Percentiles rank a stretch among this genome's conserved stretches.
These are phyloP conservation scores for Athrips mouffetella DNA, from an alignment of 2,888 invertebrate species.

Conservation along the genomic window DNA sequence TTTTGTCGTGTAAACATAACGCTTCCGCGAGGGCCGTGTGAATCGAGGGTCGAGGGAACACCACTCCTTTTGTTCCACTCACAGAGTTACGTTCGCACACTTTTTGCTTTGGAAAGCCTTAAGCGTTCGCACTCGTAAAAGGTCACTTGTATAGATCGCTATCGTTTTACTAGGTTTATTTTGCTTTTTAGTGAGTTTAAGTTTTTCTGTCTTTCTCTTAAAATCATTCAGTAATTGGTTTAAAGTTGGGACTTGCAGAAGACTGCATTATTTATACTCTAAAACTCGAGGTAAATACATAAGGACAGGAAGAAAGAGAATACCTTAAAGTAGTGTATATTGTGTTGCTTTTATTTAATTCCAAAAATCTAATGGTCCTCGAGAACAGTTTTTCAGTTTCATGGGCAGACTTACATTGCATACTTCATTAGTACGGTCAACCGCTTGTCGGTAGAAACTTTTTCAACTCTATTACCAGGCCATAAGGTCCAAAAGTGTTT, in stretches of 20 bases:
- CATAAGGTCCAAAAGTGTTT: too few relatives aligned
- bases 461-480: too few relatives aligned
- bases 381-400: too few relatives aligned
- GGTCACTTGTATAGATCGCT: slow-evolving; percentile 8
- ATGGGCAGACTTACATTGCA: too few relatives aligned
- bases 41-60: slow-evolving; percentile 65
- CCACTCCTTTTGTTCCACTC: slow-evolving; percentile 63
- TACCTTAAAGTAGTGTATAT: too few relatives aligned
- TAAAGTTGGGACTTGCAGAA: not conserved
- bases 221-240: too few relatives aligned
- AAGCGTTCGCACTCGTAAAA: slow-evolving; percentile 7
- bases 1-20: slow-evolving; percentile 59
- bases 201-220: not conserved
- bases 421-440: too few relatives aligned
- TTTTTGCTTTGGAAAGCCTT: slow-evolving; percentile 13
- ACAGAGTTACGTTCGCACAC: slow-evolving; percentile 29
- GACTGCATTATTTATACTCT: too few relatives aligned
- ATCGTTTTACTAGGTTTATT: not conserved
- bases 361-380: not conserved
- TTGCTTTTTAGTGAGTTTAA: not conserved
- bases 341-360: not conserved
- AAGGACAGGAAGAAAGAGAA: too few relatives aligned
- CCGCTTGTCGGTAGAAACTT: too few relatives aligned
- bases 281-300: too few relatives aligned
- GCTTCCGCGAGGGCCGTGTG: slow-evolving; percentile 69